Evolutionary conservation across 2,113 vertebrate genomes (phyloP), one percentile per base, ranked within the genome.

Genomic region (Tragelaphus imberbis): DNA sequence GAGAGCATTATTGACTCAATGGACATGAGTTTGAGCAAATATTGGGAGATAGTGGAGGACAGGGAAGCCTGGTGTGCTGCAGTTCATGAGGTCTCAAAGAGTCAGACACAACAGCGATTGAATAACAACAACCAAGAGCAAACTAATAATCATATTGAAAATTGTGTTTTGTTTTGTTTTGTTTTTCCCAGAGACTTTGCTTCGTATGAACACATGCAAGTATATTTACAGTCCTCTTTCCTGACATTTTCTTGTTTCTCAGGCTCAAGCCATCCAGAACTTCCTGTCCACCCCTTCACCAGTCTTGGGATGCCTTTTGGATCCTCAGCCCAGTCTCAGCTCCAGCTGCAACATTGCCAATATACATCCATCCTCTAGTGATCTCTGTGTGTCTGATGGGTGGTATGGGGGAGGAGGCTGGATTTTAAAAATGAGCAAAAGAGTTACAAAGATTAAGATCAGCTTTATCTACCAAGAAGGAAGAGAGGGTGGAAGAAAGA

Each of bases 31-130:
- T 44, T 44, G 71, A 77, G 3, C 23, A 77, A 77, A 77, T 2
- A 27, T 6, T 44, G 36, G 36, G 71, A 44, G 23, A 44, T 25
- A 44, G 23, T 77, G 23, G 40, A 77, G 36, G 71, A 77, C 71
- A 75, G 21, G 21, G 11, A 75, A 75, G 36, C 11, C 21, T 14
- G 71, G 36, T 1, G 0, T 44, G 5, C 36, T 25, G 2, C 23
- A 77, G 36, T 77, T 7, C 71, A 27, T 44, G n/a, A 10, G 19
- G 5, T 71, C n/a, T 40, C n/a, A 71, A 71, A 36, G 65, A 36
- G 17, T 36, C 0, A 1, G 65, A 71, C n/a, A 36, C 2, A 11
- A 23, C 9, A 36, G 5, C 0, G 0, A 71, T 12, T 71, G n/a
- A 71, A 44, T 44, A 44, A 71, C 68, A 71, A 71, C n/a, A 71